Conservation (phyloP, 2,888 invertebrate species). For the Gari tellinella region DNA sequence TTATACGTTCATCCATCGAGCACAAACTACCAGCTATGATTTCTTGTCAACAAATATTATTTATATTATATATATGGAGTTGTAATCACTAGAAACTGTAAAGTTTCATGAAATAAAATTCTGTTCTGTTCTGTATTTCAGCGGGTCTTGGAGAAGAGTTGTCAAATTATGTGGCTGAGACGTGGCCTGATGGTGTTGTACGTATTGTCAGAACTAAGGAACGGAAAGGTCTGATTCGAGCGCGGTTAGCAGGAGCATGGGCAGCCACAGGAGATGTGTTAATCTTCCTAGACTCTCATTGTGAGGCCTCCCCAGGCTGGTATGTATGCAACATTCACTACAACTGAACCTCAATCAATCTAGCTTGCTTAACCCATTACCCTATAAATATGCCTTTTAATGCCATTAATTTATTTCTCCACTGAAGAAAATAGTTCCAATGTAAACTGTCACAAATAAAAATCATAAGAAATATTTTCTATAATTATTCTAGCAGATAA, state of each 20-base stretch:
- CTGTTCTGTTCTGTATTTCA: slow-evolving; percentile 41
- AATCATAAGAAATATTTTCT: too few species aligned
- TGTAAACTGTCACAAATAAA: too few species aligned
- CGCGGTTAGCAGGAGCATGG: slow-evolving; percentile 94
- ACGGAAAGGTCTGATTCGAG: slow-evolving; percentile 94
- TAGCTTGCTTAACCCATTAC: too few species aligned
- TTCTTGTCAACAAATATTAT: too few species aligned
- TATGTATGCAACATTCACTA: slow-evolving; percentile 37
- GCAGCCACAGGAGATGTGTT: slow-evolving; percentile 87
- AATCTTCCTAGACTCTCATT: slow-evolving; percentile 84
- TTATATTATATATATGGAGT: too few species aligned
- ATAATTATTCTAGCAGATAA: too few species aligned
- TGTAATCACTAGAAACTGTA: too few species aligned
- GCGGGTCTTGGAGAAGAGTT: slow-evolving; percentile 78
- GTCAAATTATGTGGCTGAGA: slow-evolving; percentile 87
- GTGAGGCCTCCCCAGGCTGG: slow-evolving; percentile 83
- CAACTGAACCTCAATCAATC: not conserved
- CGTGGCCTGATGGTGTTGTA: slow-evolving; percentile 86
- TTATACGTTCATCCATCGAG: too few species aligned
- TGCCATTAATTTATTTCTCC: too few species aligned
- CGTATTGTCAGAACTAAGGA: slow-evolving; percentile 90
- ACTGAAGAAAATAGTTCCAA: too few species aligned
- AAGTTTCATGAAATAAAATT: too few species aligned
- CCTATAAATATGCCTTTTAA: too few species aligned
- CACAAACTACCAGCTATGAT: not conserved